Percentiles rank a stretch among this genome's conserved stretches.
Conservation (phyloP, 2,113 vertebrate species). For the Myiopsitta monachus region DNA sequence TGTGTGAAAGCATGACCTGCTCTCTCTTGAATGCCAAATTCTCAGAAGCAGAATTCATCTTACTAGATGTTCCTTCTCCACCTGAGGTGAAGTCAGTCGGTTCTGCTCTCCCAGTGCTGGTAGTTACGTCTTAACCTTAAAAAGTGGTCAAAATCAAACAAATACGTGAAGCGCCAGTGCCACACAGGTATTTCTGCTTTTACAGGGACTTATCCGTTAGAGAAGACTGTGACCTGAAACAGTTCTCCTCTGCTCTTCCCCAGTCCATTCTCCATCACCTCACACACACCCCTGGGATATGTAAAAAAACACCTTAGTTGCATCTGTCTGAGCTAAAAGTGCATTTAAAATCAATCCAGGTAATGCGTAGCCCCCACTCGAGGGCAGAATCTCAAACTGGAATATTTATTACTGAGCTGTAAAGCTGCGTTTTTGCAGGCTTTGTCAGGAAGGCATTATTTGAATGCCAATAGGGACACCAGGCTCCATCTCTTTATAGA, state of each 20-base stretch:
- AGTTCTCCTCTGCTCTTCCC: not conserved
- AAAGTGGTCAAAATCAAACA: not conserved
- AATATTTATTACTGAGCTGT: slow-evolving; percentile 23
- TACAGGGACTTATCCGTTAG: not conserved
- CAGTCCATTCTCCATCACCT: not conserved
- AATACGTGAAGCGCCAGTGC: not conserved
- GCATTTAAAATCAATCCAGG: slow-evolving; percentile 32
- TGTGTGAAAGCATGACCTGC: not conserved
- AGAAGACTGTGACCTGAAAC: not conserved
- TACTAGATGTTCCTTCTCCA: not conserved
- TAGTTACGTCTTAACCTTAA: not conserved
- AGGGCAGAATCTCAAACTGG: not conserved
- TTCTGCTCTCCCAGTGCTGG: not conserved
- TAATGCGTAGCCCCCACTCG: not conserved
- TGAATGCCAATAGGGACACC: slow-evolving; percentile 3
- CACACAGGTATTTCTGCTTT: not conserved
- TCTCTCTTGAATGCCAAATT: not conserved
- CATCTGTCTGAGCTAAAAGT: not conserved
- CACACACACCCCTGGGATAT: not conserved
- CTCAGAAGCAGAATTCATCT: not conserved
- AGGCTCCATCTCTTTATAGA: not conserved
- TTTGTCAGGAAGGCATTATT: not conserved
- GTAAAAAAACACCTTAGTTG: slow-evolving; percentile 1
- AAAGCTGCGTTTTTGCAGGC: slow-evolving; percentile 12
- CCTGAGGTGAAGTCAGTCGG: not conserved